Conservation (phyloP, 2,113 vertebrate genomes). For the Uria lomvia region DNA sequence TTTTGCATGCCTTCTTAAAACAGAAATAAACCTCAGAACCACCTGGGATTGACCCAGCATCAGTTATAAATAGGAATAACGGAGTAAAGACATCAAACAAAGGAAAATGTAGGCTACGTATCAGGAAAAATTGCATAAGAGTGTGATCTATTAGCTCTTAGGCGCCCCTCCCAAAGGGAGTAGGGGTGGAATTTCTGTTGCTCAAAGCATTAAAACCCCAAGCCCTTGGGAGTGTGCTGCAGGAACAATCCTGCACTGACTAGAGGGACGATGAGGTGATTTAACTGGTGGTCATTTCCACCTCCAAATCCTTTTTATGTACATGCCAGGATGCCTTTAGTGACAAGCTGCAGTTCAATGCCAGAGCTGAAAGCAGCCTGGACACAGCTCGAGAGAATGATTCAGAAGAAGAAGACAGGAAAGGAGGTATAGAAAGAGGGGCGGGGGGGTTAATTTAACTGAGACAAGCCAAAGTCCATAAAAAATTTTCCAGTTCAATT, state of each 20-base stretch:
- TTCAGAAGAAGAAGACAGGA: constrained; percentile 42
- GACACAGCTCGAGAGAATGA: neutral
- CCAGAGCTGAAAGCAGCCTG: constrained; percentile 37
- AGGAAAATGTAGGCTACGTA: constrained; percentile 54
- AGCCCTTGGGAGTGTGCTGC: neutral
- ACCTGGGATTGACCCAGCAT: constrained; percentile 39
- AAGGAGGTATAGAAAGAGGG: constrained; percentile 50
- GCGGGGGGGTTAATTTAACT: neutral
- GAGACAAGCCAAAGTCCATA: constrained; percentile 23
- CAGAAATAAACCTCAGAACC: constrained; percentile 46
- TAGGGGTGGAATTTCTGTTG: constrained; percentile 39
- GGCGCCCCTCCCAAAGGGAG: neutral
- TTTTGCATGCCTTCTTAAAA: constrained; percentile 38
- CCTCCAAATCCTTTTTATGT: constrained; percentile 32
- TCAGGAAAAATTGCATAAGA: constrained; percentile 49
- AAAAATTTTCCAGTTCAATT: constrained; percentile 38
- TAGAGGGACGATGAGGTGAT: constrained; percentile 24
- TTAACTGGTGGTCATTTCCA: constrained; percentile 56
- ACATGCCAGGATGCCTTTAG: constrained; percentile 23
- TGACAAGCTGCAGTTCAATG: neutral
- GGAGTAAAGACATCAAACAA: constrained; percentile 22
- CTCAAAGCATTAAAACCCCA: constrained; percentile 18
- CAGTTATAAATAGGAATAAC: constrained; percentile 12
- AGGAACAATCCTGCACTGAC: neutral
- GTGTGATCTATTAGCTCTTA: constrained; percentile 3